Evolutionary conservation across 2,113 vertebrate genomes (phyloP).

Genomic region (Emydura subglobosa): DNA sequence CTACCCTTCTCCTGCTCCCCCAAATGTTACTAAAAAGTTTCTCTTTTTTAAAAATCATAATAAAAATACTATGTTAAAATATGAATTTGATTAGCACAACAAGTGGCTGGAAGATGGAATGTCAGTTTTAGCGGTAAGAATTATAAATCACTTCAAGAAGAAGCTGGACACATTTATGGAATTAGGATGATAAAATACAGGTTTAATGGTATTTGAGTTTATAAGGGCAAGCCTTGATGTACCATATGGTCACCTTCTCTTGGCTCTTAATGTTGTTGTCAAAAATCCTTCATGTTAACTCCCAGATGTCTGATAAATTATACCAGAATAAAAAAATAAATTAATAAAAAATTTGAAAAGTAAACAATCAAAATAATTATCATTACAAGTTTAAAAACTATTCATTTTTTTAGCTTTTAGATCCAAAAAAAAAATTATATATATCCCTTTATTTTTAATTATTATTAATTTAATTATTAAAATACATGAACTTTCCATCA

Average conservation of each 20-base stretch:
- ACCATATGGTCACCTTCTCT: not conserved
- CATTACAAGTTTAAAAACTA: not conserved
- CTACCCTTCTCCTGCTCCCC: not conserved
- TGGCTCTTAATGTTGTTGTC: not conserved
- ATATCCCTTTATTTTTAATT: not conserved
- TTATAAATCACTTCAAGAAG: conserved; percentile 4
- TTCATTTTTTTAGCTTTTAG: not conserved
- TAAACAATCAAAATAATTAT: not conserved
- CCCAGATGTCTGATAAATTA: not conserved
- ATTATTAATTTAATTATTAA: not conserved
- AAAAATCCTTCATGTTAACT: conserved; percentile 20
- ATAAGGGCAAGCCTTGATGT: conserved; percentile 9
- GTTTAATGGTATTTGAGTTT: conserved; percentile 17
- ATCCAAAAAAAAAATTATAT: not conserved
- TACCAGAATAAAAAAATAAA: not conserved
- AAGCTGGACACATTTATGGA: not conserved
- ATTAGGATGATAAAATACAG: not conserved
- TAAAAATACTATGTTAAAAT: not conserved
- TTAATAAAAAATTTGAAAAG: not conserved
- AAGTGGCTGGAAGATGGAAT: not conserved
- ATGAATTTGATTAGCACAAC: not conserved
- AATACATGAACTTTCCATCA: not conserved
- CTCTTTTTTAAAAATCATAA: not conserved
- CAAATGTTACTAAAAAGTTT: not conserved
- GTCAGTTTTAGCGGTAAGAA: not conserved